These are phyloP conservation scores for Anguilla marmorata DNA, from an alignment of 2,797 vertebrate species.

Conservation along the genomic window DNA sequence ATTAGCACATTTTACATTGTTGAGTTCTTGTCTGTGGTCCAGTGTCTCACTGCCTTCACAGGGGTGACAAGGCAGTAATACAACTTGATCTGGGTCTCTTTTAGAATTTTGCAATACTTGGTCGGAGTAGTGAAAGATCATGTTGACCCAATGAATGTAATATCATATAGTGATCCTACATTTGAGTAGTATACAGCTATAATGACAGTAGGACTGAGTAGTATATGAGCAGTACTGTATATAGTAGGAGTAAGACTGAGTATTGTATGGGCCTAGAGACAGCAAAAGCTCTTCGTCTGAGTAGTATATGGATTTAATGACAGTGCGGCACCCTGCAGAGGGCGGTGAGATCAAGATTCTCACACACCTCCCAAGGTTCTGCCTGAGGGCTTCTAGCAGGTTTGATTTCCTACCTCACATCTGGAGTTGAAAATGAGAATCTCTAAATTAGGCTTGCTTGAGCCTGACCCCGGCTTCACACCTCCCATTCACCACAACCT, in stretches of 20 bases:
- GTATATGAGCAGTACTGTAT: not conserved
- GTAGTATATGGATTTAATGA: not conserved
- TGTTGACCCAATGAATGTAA: not conserved
- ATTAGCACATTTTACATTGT: not conserved
- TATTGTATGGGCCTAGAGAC: not conserved
- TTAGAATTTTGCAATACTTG: conserved; percentile 14
- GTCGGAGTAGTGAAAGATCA: conserved; percentile 68
- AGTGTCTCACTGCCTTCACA: not conserved
- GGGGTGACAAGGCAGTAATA: too few species aligned
- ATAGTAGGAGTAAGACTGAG: not conserved
- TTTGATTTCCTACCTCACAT: conserved; percentile 75
- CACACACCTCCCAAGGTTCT: conserved; percentile 76
- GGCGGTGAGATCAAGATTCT: conserved; percentile 61
- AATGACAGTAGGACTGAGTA: conserved; percentile 67
- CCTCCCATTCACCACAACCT: conserved; percentile 66
- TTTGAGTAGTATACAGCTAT: conserved; percentile 50
- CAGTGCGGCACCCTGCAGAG: conserved; percentile 16
- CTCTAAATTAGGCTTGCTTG: conserved; percentile 76
- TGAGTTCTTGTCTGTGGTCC: not conserved
- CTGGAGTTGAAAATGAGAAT: conserved; percentile 80
- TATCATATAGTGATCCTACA: not conserved
- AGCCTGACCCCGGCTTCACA: conserved; percentile 77
- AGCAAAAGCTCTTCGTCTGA: not conserved
- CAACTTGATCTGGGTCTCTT: too few species aligned
- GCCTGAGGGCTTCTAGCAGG: conserved; percentile 79